phyloP scores from a whole-genome alignment of 2,888 invertebrate species.

The Stegana nigrithorax region DNA sequence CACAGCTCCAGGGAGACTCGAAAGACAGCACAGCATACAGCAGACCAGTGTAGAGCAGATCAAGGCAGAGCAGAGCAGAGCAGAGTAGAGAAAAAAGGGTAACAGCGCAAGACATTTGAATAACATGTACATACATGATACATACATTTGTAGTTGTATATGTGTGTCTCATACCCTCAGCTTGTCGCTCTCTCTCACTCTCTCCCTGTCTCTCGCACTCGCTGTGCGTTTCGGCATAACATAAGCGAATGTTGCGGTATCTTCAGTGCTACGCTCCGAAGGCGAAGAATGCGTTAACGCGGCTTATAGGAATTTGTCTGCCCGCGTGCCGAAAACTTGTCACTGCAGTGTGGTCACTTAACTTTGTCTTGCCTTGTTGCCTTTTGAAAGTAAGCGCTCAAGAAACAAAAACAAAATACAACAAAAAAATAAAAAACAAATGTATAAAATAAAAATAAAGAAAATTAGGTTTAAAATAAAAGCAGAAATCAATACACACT shows the following conservation, averaged over 20 bases:
- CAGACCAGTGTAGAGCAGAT: not conserved
- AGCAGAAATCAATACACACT: not conserved
- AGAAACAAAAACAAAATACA: slow-evolving; percentile 24
- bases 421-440: not conserved
- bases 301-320: slow-evolving; percentile 55
- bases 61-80: slow-evolving; percentile 22
- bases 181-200: too few relatives aligned
- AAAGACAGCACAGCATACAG: not conserved
- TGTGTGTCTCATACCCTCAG: not conserved
- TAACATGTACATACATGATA: slow-evolving; percentile 9
- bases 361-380: too few relatives aligned
- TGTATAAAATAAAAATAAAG: not conserved
- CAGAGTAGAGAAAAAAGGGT: not conserved
- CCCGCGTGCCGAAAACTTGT: slow-evolving; percentile 66
- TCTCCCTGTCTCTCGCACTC: too few relatives aligned
- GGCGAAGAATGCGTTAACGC: slow-evolving; percentile 27
- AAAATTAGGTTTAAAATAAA: not conserved
- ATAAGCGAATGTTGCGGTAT: too few relatives aligned
- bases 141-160: not conserved
- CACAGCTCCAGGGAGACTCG: not conserved
- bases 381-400: slow-evolving; percentile 26
- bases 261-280: slow-evolving; percentile 30
- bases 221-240: too few relatives aligned
- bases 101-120: slow-evolving; percentile 13
- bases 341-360: slow-evolving; percentile 54